Evolutionary conservation across 1,140 invertebrate genomes (phyloP).

Genomic region (Drosophila arizonae): DNA sequence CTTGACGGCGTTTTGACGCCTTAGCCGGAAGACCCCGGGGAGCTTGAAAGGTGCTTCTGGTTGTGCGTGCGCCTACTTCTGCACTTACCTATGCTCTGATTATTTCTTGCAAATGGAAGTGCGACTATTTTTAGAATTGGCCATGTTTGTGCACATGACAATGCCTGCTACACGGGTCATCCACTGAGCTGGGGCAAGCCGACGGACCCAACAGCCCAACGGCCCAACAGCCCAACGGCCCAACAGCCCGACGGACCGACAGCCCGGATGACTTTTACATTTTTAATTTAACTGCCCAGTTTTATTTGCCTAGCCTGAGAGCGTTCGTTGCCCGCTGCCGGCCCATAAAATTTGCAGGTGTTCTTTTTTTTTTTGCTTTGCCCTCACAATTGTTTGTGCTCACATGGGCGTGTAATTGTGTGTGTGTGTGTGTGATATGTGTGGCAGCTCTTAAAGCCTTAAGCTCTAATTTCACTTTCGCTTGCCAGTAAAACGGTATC

Average conservation of each 20-base stretch:
- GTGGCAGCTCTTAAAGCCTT: slow-evolving; percentile 43
- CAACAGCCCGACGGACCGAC: neutral
- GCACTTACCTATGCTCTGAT: neutral
- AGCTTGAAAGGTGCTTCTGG: neutral
- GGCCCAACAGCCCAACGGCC: slow-evolving; percentile 9
- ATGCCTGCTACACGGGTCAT: slow-evolving; percentile 1
- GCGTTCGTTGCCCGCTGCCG: slow-evolving; percentile 19
- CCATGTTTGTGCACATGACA: slow-evolving; percentile 13
- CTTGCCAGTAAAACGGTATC: neutral
- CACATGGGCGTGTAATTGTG: slow-evolving; percentile 2
- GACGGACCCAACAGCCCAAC: neutral
- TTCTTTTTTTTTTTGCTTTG: neutral
- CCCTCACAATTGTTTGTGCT: slow-evolving; percentile 8
- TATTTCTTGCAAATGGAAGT: slow-evolving; percentile 15
- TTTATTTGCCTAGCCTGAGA: slow-evolving; percentile 55
- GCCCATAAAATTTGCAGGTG: slow-evolving; percentile 35
- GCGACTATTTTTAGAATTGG: slow-evolving; percentile 33
- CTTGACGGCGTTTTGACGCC: slow-evolving; percentile 37
- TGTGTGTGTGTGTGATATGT: slow-evolving; percentile 33
- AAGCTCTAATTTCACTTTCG: slow-evolving; percentile 24
- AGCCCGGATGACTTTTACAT: slow-evolving; percentile 45
- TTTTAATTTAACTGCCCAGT: slow-evolving; percentile 68
- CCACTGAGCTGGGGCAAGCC: neutral
- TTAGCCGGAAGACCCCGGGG: slow-evolving; percentile 7
- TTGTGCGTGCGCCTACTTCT: neutral